phyloP scores from a whole-genome alignment of 1,140 invertebrate genomes.

The Hylaeus anthracinus region DNA sequence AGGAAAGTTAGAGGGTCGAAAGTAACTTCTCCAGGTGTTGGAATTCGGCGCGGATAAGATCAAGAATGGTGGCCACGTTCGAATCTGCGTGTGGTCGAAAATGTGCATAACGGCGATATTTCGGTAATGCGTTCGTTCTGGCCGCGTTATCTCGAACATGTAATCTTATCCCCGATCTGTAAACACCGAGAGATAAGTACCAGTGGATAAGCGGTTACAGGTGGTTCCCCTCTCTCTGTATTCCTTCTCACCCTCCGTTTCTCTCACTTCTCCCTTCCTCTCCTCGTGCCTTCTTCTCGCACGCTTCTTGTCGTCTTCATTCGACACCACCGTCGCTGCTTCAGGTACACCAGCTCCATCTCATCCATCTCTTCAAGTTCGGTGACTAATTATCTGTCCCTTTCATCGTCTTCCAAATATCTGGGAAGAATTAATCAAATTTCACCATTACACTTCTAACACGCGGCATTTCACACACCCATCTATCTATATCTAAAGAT shows the following conservation, averaged over 20 bases:
- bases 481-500: no score
- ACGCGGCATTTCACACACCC: no score
- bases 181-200: constrained; percentile 63
- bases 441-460: no score
- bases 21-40: not conserved
- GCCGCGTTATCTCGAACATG: constrained; percentile 44
- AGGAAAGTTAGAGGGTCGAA: no score
- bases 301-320: constrained; percentile 11
- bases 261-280: constrained; percentile 2
- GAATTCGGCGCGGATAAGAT: not conserved
- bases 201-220: constrained; percentile 59
- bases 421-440: no score
- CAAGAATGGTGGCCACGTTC: no score
- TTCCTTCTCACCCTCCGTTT: not conserved
- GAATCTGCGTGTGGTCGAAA: constrained; percentile 19
- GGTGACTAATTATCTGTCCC: no score
- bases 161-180: constrained; percentile 64
- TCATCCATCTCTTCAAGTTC: no score
- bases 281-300: not conserved
- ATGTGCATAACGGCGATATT: constrained; percentile 36
- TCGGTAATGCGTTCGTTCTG: constrained; percentile 51
- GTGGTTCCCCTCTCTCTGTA: constrained; percentile 51
- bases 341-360: not conserved
- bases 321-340: not conserved
- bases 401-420: no score